Conservation (phyloP, 2,113 vertebrate species). For the Seriola quinqueradiata region DNA sequence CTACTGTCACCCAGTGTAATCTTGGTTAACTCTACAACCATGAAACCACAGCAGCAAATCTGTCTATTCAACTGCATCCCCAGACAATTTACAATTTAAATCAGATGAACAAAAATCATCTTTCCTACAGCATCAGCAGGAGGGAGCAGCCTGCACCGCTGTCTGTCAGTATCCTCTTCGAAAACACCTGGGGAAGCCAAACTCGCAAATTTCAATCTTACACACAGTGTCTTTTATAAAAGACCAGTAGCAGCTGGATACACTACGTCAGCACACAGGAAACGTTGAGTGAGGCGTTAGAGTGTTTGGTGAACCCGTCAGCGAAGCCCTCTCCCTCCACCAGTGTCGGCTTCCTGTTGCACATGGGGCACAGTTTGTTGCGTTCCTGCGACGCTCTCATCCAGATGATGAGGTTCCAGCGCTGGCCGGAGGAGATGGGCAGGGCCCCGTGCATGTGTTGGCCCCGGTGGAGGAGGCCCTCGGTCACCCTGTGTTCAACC, state of each 20-base stretch:
- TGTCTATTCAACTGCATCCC: background rate
- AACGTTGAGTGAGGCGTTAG: accelerated
- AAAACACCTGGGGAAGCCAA: background rate
- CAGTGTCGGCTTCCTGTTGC: slow-evolving; percentile 85
- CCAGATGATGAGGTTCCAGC: slow-evolving; percentile 97
- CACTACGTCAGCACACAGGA: slow-evolving; percentile 69
- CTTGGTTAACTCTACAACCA: background rate
- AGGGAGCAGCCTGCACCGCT: background rate
- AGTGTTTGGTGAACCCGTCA: slow-evolving; percentile 89
- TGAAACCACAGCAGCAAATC: background rate
- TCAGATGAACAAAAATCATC: background rate
- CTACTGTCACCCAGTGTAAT: background rate
- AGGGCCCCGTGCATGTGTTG: slow-evolving; percentile 95
- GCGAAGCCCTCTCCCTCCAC: slow-evolving; percentile 87
- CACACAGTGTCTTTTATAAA: background rate
- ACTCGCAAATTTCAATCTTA: background rate
- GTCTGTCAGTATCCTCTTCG: background rate
- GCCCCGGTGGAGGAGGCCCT: slow-evolving; percentile 92
- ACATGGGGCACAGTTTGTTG: slow-evolving; percentile 95
- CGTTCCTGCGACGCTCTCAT: slow-evolving; percentile 90
- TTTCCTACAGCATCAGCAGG: background rate
- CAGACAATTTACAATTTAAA: background rate
- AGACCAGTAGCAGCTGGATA: background rate
- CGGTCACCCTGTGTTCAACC: slow-evolving; percentile 84
- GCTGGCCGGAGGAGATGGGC: slow-evolving; percentile 89